Base-by-base conservation (phyloP, 2,888 invertebrate species). In the Leptarthrus brevirostris region DNA sequence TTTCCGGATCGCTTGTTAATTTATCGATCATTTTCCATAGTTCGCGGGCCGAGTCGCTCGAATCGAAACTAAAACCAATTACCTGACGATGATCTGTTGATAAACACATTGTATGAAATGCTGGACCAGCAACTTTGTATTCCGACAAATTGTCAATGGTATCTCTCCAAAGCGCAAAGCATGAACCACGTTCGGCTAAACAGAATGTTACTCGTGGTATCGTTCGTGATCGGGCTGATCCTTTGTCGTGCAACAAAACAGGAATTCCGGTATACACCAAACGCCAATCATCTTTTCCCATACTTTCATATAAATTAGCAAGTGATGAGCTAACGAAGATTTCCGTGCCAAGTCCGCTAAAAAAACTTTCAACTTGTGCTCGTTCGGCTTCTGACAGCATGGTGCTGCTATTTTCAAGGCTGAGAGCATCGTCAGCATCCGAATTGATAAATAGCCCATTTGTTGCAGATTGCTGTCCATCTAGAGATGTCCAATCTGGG, bases 91-190 rank as follows among this genome's bases (percentile, higher is more conserved):
- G 93, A 82, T 94, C 93, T 34, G 88, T 81, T 10, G 93, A 93
- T 78, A 92, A 86, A 83, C 91, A 91, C 91, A 94, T 90, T 47
- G 93, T 94, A 83, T 94, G 94, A 82, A 94, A 94, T 44, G 92
- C 90, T 47, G 90, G 89, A 0, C 91, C 90, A 14, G 89, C 88
- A 14, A 89, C 87, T 81, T 88, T 89, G 86, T 94, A 94, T 74
- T 90, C 89, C 6, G 92, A 91, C 76, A 93, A 85, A 82, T 93
- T 92, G 83, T 93, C 93, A 78, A 94, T 91, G 61, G 89, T 90
- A 83, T 94, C 94, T 78, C 89, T 89, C 94, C 94, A 94, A 20
- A 95, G 84, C 73, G 91, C 90, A 83, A 95, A 93, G 73, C 93
- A 92, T 1, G 93, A 92, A 14, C 94, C 93, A 34, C 91, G 88